phyloP scores from a whole-genome alignment of 30 jellyfish, hydroid and myxozoan genomes.

The Pseudorhiza aurosa region DNA sequence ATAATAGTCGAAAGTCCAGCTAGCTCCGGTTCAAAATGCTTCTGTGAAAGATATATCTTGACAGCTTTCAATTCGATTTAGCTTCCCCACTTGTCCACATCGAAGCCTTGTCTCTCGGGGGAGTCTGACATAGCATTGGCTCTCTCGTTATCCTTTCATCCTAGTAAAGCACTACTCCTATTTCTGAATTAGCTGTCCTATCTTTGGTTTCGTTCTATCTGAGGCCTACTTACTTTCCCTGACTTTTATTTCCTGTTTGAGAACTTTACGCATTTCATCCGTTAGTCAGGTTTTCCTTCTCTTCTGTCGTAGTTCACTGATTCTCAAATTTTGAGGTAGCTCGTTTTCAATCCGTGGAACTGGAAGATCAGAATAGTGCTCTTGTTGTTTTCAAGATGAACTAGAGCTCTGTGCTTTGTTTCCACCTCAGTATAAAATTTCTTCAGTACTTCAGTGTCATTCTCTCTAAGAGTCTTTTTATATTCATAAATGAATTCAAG shows the following conservation, averaged over 20 bases:
- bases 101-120: too few relatives aligned
- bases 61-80: too few relatives aligned
- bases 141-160: background rate
- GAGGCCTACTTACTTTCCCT: slow-evolving; percentile 7
- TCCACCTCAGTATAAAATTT: slow-evolving; percentile 21
- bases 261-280: slow-evolving; percentile 30
- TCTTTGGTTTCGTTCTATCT: too few relatives aligned
- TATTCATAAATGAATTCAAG: background rate
- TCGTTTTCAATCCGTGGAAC: slow-evolving; percentile 20
- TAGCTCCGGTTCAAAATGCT: too few relatives aligned
- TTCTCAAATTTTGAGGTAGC: slow-evolving; percentile 8
- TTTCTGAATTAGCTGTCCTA: background rate
- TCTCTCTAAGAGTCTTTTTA: background rate
- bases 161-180: background rate
- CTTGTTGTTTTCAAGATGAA: slow-evolving; percentile 39
- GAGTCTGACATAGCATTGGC: background rate
- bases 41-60: too few relatives aligned
- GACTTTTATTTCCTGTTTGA: slow-evolving; percentile 18
- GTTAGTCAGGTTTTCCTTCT: background rate
- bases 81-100: too few relatives aligned
- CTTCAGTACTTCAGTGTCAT: slow-evolving; percentile 11
- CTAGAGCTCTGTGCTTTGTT: slow-evolving; percentile 34
- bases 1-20: too few relatives aligned
- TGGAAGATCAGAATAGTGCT: background rate
- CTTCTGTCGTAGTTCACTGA: slow-evolving; percentile 17